A percentile compares a stretch with the other conserved stretches of the same genome.
Conservation (phyloP, 2,888 invertebrate species). For the Cheilosia vernalis region DNA sequence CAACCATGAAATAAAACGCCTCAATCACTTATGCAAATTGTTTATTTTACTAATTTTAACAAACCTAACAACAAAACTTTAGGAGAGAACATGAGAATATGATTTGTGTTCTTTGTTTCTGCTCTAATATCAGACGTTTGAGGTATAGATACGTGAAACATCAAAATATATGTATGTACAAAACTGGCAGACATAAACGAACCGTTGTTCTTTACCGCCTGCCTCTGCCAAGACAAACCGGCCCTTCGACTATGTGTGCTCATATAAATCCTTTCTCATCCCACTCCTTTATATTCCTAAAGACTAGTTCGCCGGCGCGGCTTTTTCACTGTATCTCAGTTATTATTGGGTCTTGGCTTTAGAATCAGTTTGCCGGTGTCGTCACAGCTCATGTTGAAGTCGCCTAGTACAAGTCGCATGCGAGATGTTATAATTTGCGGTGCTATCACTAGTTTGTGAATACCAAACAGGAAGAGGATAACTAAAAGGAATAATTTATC, state of each 20-base stretch:
- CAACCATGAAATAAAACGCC: neutral
- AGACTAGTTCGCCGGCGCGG: slow-evolving; percentile 70
- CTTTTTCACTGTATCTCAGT: slow-evolving; percentile 76
- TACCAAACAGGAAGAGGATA: slow-evolving; percentile 94
- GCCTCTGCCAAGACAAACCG: slow-evolving; percentile 1
- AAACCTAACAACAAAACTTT: slow-evolving; percentile 61
- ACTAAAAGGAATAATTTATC: slow-evolving; percentile 85
- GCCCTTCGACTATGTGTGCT: slow-evolving; percentile 7
- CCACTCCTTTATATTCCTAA: slow-evolving; percentile 39
- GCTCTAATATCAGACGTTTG: slow-evolving; percentile 4
- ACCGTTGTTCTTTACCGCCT: neutral
- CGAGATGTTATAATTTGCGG: slow-evolving; percentile 97
- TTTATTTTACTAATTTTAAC: slow-evolving; percentile 48
- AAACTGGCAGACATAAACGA: slow-evolving; percentile 17
- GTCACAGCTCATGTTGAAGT: slow-evolving; percentile 99
- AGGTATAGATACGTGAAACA: slow-evolving; percentile 23
- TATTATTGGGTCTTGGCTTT: slow-evolving; percentile 90
- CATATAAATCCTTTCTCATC: slow-evolving; percentile 28
- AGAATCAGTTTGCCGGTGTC: slow-evolving; percentile 97
- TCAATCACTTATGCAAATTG: neutral
- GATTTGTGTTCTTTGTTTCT: slow-evolving; percentile 4
- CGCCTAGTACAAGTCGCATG: slow-evolving; percentile 93
- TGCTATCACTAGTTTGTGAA: slow-evolving; percentile 97
- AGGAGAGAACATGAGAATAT: slow-evolving; percentile 21
- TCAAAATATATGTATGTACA: slow-evolving; percentile 64